Evolutionary conservation across 2,888 invertebrate genomes (phyloP), one percentile per base, ranked within the genome.

Genomic region (Amphipoea lucens): DNA sequence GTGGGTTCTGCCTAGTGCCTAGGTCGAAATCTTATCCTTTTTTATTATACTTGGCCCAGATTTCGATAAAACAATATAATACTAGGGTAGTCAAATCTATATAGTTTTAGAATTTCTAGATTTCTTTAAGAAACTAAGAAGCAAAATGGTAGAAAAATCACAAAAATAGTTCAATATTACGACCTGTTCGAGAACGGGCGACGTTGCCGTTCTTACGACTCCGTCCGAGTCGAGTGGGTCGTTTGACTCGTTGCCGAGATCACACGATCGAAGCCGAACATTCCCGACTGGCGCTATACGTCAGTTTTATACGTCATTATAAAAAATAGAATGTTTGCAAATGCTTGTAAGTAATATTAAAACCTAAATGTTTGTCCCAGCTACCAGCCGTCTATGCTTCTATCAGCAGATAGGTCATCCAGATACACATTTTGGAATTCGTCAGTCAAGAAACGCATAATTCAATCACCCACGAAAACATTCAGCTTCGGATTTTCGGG

Each of bases 151-250:
- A 40, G 78, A 77, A 83, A 82, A 77, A 70, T 78, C 73, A 78
- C 83, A 81, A 88, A 87, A 86, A 88, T 89, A 84, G 84, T 81
- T 74, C 70, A 71, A 72, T 84, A 81, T 67, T 78, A 78, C 73
- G 76, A 73, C 84, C 87, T 69, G 80, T 76, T 79, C 79, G 83
- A 83, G 90, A 91, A 88, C 85, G 87, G 87, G 96, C 96, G 94
- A 93, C 94, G 96, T 96, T 96, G 96, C 96, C 96, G 93, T 85
- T 93, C 90, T 91, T 92, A 92, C 91, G 92, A 86, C 89, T 90
- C 83, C 85, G 89, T 82, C 89, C 86, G 90, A 89, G 91, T 90
- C 90, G 92, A 92, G 92, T 91, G 92, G 92, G 93, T 92, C 90
- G 92, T 90, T 92, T 87, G 91, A 91, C 92, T 90, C 87, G 88